Evolutionary conservation across 2,797 vertebrate genomes (phyloP).

Genomic region (Phrynocephalus guinanensis): DNA sequence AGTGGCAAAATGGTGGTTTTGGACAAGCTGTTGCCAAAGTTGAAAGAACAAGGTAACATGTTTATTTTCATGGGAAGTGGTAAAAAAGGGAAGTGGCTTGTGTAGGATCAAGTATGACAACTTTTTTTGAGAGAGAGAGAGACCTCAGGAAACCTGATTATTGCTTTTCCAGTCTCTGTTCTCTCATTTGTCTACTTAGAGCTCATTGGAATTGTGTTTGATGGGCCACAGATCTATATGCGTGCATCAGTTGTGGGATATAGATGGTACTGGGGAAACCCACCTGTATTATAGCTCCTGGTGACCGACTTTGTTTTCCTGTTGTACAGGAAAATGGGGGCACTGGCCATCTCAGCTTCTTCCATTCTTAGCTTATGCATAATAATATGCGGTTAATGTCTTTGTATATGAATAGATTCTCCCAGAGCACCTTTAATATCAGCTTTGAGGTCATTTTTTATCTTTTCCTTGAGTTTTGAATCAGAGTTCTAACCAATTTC

Average conservation of each 20-base stretch:
- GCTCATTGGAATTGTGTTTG: neutral
- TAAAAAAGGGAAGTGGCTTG: neutral
- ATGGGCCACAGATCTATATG: neutral
- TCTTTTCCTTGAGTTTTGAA: neutral
- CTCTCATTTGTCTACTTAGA: neutral
- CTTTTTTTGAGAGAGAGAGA: neutral
- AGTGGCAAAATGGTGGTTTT: constrained; percentile 97
- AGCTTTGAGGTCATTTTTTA: neutral
- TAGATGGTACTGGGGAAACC: neutral
- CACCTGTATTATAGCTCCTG: neutral
- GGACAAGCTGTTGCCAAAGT: constrained; percentile 93
- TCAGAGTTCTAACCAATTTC: neutral
- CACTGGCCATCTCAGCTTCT: neutral
- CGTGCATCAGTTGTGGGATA: neutral
- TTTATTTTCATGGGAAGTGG: neutral
- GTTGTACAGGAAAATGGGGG: too few species aligned
- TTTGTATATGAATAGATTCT: neutral
- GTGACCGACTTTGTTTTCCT: neutral
- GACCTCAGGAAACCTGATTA: neutral
- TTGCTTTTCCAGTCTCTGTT: neutral
- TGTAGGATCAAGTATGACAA: too few species aligned
- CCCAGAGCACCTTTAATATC: neutral
- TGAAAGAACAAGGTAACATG: constrained; percentile 90
- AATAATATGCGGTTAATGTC: neutral
- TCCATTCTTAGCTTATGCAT: neutral